phyloP scores from a whole-genome alignment of 2,888 invertebrate species.

The Eupithecia insigniata region DNA sequence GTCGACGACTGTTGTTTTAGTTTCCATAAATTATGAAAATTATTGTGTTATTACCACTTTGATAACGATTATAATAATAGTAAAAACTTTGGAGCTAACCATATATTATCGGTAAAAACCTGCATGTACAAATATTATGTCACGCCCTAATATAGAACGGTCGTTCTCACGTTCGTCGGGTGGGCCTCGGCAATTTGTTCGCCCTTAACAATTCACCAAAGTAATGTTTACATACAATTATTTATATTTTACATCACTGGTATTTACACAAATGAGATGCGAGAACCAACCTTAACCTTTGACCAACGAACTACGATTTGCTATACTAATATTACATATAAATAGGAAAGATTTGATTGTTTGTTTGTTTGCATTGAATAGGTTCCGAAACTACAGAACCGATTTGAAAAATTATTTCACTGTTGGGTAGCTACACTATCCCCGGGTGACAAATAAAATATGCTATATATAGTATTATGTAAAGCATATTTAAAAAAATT shows the following conservation, averaged over 20 bases:
- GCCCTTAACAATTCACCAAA: slow-evolving; percentile 66
- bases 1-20: neutral
- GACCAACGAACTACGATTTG: slow-evolving; percentile 29
- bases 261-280: slow-evolving; percentile 57
- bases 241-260: slow-evolving; percentile 66
- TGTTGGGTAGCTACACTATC: no score
- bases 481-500: no score
- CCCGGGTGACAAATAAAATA: no score
- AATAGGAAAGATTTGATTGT: no score
- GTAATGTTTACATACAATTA: slow-evolving; percentile 71
- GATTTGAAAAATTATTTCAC: no score
- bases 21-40: neutral
- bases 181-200: slow-evolving; percentile 67
- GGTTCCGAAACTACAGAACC: no score
- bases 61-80: no score
- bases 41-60: neutral
- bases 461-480: no score
- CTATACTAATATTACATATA: no score
- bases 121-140: slow-evolving; percentile 46
- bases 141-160: slow-evolving; percentile 69
- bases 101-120: neutral
- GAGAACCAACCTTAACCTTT: slow-evolving; percentile 37
- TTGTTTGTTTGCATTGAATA: no score
- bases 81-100: neutral
- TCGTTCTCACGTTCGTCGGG: slow-evolving; percentile 69